phyloP scores from a whole-genome alignment of 2,113 vertebrate genomes.

The Serinus canaria region DNA sequence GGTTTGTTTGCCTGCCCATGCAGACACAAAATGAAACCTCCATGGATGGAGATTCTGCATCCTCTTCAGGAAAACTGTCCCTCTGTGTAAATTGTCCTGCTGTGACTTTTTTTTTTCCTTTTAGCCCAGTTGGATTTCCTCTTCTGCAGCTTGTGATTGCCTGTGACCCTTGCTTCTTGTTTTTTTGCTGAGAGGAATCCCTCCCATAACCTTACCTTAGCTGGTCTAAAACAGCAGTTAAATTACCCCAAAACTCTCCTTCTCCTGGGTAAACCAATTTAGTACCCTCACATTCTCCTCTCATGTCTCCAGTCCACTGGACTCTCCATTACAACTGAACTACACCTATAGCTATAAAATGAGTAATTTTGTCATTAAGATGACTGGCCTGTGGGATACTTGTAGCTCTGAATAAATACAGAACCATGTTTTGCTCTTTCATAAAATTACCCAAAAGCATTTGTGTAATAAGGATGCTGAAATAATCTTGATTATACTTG shows the following conservation, averaged over 20 bases:
- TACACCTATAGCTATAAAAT: background rate
- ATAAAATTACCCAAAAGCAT: background rate
- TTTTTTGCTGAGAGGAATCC: background rate
- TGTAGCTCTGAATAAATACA: constrained; percentile 1
- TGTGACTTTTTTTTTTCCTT: background rate
- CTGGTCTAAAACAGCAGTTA: background rate
- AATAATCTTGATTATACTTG: constrained; percentile 41
- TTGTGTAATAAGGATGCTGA: constrained; percentile 18
- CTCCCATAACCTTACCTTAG: background rate
- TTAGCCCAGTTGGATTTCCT: background rate
- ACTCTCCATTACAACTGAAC: background rate
- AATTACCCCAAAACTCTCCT: background rate
- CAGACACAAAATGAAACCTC: background rate
- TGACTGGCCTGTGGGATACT: background rate
- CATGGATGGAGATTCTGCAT: background rate
- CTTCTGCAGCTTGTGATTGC: background rate
- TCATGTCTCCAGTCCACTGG: background rate
- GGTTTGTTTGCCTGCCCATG: background rate
- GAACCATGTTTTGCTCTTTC: background rate
- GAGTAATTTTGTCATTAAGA: background rate
- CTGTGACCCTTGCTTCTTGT: background rate
- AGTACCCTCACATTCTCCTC: background rate
- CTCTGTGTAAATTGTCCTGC: background rate
- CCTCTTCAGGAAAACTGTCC: background rate
- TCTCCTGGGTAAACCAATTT: background rate